Percentiles rank a stretch among this genome's conserved stretches.
Conservation (phyloP, 2,113 vertebrate species). For the Cheirogaleus medius region DNA sequence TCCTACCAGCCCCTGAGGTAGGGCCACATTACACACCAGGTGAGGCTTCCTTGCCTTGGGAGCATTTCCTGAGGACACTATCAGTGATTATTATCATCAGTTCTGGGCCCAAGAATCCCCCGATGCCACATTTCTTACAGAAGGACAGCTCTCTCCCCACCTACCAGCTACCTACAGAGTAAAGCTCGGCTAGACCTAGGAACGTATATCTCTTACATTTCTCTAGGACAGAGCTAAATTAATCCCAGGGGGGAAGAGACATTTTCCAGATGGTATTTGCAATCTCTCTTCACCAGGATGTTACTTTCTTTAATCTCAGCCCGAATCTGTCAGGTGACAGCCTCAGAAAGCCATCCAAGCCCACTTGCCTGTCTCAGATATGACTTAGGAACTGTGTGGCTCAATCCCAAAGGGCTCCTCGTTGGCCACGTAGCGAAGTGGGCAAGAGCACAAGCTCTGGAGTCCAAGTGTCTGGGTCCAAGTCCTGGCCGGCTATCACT, state of each 20-base stretch:
- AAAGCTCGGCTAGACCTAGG: background rate
- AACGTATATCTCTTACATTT: background rate
- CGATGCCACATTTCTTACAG: background rate
- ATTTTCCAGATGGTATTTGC: background rate
- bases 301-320: background rate
- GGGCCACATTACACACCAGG: accelerated
- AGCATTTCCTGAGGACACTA: background rate
- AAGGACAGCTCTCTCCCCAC: background rate
- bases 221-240: background rate
- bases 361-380: background rate
- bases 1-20: background rate
- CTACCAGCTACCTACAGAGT: background rate
- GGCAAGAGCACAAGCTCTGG: background rate
- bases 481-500: background rate
- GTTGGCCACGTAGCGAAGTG: background rate
- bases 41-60: background rate
- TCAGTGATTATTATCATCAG: background rate
- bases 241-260: background rate
- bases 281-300: background rate
- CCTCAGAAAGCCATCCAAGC: background rate
- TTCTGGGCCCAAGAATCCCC: background rate
- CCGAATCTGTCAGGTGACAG: background rate
- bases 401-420: background rate
- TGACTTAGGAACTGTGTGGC: background rate
- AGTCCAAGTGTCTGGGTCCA: background rate